Evolutionary conservation across 2,797 vertebrate genomes (phyloP).

Genomic region (Chelon auratus): DNA sequence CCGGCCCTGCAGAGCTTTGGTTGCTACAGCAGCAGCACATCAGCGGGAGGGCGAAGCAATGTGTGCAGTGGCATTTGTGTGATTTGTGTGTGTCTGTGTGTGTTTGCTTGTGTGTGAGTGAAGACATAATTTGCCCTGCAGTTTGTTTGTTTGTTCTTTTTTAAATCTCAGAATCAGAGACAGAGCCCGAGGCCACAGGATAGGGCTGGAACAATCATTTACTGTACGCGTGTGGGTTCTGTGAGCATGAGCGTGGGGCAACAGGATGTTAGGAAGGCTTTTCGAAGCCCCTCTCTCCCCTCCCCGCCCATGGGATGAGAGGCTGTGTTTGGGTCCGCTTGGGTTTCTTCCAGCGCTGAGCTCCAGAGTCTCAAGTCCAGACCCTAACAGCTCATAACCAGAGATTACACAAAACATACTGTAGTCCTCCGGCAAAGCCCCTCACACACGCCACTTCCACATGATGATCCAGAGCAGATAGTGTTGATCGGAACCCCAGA

Average conservation of each 20-base stretch:
- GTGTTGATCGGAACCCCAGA: constrained; percentile 65
- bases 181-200: constrained; percentile 60
- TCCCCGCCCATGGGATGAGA: constrained; percentile 35
- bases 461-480: constrained; percentile 63
- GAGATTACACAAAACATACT: constrained; percentile 66
- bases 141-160: constrained; percentile 75
- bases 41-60: constrained; percentile 51
- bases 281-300: constrained; percentile 12
- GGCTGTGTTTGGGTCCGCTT: constrained; percentile 58
- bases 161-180: constrained; percentile 68
- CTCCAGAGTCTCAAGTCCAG: constrained; percentile 61
- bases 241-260: constrained; percentile 25
- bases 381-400: constrained; percentile 78
- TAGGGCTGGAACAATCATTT: constrained; percentile 59
- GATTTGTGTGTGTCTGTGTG: constrained; percentile 37
- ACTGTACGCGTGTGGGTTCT: constrained; percentile 52
- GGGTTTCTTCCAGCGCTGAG: constrained; percentile 60
- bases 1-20: constrained; percentile 34
- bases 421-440: constrained; percentile 54
- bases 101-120: neutral
- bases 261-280: constrained; percentile 48
- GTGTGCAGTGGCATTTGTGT: constrained; percentile 52
- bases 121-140: constrained; percentile 64
- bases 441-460: constrained; percentile 51
- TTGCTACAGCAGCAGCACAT: constrained; percentile 52